phyloP scores from a whole-genome alignment of 2,797 vertebrate genomes.

The Phalanger gymnotis region DNA sequence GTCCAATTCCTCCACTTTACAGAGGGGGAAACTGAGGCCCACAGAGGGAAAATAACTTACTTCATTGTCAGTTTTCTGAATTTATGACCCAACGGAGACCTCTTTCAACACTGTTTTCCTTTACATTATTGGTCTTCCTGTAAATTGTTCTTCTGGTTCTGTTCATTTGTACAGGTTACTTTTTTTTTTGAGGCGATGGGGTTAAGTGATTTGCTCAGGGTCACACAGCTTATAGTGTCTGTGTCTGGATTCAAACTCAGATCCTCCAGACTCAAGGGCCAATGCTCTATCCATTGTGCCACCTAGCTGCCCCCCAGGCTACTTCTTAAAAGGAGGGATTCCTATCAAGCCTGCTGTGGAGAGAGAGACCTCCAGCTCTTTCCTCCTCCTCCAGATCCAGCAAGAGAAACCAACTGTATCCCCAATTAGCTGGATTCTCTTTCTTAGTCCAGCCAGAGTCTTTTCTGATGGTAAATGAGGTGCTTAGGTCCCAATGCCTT shows the following conservation, averaged over 20 bases:
- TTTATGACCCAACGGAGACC: background rate
- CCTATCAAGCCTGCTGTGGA: constrained; percentile 12
- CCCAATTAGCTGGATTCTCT: background rate
- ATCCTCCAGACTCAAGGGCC: constrained; percentile 9
- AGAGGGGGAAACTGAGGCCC: background rate
- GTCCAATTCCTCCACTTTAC: background rate
- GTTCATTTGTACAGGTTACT: background rate
- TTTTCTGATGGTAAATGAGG: background rate
- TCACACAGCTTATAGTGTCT: constrained; percentile 37
- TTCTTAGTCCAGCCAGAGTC: background rate
- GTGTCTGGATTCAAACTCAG: constrained; percentile 29
- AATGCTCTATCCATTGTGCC: background rate
- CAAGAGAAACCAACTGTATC: background rate
- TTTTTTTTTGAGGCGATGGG: background rate
- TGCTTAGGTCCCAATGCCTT: background rate
- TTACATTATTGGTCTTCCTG: background rate
- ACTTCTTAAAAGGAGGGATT: constrained; percentile 32
- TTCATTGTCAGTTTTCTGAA: background rate
- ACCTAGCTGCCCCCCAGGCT: background rate
- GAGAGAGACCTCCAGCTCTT: background rate
- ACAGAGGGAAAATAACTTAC: background rate
- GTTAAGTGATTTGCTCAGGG: constrained; percentile 45
- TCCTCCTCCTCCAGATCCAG: background rate
- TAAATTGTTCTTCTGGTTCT: background rate
- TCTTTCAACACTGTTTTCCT: background rate